A percentile compares a stretch with the other conserved stretches of the same genome.
These are phyloP conservation scores for Panorpa germanica DNA, from an alignment of 2,888 invertebrate genomes.

Conservation along the genomic window DNA sequence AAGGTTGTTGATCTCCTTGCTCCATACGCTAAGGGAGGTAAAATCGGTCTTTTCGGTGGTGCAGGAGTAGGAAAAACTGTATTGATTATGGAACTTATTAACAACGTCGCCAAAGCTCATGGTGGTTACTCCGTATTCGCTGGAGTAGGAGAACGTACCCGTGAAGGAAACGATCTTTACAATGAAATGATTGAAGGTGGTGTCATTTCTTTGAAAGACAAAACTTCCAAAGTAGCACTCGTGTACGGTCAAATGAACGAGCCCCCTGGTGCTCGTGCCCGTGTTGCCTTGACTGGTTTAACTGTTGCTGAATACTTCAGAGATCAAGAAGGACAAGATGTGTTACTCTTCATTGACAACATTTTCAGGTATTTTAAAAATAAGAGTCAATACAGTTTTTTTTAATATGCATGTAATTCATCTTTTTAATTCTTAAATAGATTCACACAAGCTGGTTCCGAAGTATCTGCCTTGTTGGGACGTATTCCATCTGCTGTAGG, in stretches of 20 bases:
- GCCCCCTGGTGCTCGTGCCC: slow-evolving; percentile 86
- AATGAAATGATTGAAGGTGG: slow-evolving; percentile 91
- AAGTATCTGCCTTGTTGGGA: slow-evolving; percentile 77
- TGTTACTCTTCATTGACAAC: slow-evolving; percentile 88
- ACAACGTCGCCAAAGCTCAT: slow-evolving; percentile 90
- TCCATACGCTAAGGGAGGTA: slow-evolving; percentile 87
- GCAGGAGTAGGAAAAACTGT: slow-evolving; percentile 93
- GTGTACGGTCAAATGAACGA: slow-evolving; percentile 96
- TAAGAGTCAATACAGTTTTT: too few species aligned
- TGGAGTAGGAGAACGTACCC: slow-evolving; percentile 89
- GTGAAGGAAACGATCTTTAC: slow-evolving; percentile 89
- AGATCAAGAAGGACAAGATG: slow-evolving; percentile 86
- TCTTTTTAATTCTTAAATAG: too few species aligned
- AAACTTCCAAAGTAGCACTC: slow-evolving; percentile 78
- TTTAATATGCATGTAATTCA: too few species aligned
- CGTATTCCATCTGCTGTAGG: slow-evolving; percentile 92
- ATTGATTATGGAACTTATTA: slow-evolving; percentile 89
- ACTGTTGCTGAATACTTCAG: slow-evolving; percentile 92
- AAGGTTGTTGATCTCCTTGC: slow-evolving; percentile 85
- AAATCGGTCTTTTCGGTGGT: slow-evolving; percentile 84
- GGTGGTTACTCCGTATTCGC: slow-evolving; percentile 94
- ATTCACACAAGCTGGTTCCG: slow-evolving; percentile 82
- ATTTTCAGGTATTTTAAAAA: too few species aligned
- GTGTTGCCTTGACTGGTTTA: slow-evolving; percentile 80
- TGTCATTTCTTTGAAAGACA: slow-evolving; percentile 78